A percentile compares a stretch with the other conserved stretches of the same genome.
These are phyloP conservation scores for Crypturellus tataupa DNA, from an alignment of 2,797 vertebrate species.

Conservation along the genomic window DNA sequence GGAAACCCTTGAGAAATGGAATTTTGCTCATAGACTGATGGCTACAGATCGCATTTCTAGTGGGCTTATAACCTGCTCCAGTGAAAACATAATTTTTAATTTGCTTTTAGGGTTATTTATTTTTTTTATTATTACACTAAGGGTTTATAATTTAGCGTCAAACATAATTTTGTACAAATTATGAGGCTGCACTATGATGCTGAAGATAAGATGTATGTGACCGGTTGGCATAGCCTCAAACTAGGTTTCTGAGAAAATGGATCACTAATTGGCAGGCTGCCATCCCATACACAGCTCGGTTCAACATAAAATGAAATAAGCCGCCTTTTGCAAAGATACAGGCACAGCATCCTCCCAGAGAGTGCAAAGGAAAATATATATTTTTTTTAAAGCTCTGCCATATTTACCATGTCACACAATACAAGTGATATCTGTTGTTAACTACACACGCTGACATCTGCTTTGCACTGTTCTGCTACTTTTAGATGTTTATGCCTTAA, in stretches of 20 bases:
- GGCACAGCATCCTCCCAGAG: background rate
- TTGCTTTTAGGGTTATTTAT: constrained; percentile 86
- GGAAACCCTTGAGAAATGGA: constrained; percentile 71
- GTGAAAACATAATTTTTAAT: constrained; percentile 87
- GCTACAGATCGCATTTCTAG: constrained; percentile 81
- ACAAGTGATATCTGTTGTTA: background rate
- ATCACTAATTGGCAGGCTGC: constrained; percentile 80
- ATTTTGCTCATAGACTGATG: constrained; percentile 79
- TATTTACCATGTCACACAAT: background rate
- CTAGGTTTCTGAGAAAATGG: constrained; percentile 81
- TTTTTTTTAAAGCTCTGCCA: too few relatives aligned
- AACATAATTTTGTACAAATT: constrained; percentile 84
- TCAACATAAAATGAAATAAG: constrained; percentile 68
- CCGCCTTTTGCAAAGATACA: constrained; percentile 52
- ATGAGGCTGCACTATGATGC: constrained; percentile 77
- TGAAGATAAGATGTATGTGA: constrained; percentile 80
- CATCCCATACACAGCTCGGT: constrained; percentile 67
- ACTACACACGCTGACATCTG: fast-evolving
- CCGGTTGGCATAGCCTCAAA: constrained; percentile 76
- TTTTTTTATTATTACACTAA: constrained; percentile 85
- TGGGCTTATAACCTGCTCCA: constrained; percentile 84
- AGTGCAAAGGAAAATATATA: background rate
- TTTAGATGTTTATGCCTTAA: background rate
- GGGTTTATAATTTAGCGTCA: constrained; percentile 87
- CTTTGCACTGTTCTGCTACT: background rate